Percentiles rank a stretch among this genome's conserved stretches.
Evolutionary conservation across 2,888 invertebrate genomes (phyloP).

Genomic region (Pseudococcus jackbeardsleyi): DNA sequence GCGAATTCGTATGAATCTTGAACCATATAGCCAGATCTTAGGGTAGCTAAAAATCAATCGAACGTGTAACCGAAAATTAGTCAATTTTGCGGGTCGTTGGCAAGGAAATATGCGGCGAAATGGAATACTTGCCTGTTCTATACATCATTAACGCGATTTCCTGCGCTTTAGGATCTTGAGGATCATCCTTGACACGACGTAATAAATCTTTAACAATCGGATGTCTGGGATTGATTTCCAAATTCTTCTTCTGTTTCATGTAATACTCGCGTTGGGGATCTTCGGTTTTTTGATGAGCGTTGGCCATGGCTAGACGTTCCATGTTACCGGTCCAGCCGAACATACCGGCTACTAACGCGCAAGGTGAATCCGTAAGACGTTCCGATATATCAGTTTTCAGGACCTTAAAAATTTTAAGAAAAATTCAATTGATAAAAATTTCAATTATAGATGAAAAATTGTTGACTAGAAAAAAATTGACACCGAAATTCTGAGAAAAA

Average conservation of each 20-base stretch:
- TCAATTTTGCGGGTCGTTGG: background rate
- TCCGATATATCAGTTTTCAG: slow-evolving; percentile 88
- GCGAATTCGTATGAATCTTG: slow-evolving; percentile 90
- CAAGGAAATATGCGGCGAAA: background rate
- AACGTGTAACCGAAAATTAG: background rate
- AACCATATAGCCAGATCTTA: slow-evolving; percentile 94
- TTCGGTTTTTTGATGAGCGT: slow-evolving; percentile 96
- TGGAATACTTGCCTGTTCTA: slow-evolving; percentile 75
- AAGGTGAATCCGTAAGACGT: slow-evolving; percentile 90
- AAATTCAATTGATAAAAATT: too few relatives aligned
- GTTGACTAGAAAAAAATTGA: background rate
- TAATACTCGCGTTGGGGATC: slow-evolving; percentile 92
- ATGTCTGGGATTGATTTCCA: slow-evolving; percentile 98
- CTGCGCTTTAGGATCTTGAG: slow-evolving; percentile 82
- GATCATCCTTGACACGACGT: slow-evolving; percentile 83
- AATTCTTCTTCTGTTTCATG: slow-evolving; percentile 92
- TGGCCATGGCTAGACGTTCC: slow-evolving; percentile 94
- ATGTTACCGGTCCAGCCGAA: slow-evolving; percentile 99
- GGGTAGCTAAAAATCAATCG: slow-evolving; percentile 77
- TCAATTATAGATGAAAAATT: too few relatives aligned
- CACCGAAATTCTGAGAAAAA: background rate
- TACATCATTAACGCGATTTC: slow-evolving; percentile 91
- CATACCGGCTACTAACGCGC: slow-evolving; percentile 94
- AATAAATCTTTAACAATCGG: slow-evolving; percentile 93
- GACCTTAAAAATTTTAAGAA: too few relatives aligned